Base-by-base conservation (phyloP, 2,113 vertebrate genomes). In the Circaetus cinerascens region DNA sequence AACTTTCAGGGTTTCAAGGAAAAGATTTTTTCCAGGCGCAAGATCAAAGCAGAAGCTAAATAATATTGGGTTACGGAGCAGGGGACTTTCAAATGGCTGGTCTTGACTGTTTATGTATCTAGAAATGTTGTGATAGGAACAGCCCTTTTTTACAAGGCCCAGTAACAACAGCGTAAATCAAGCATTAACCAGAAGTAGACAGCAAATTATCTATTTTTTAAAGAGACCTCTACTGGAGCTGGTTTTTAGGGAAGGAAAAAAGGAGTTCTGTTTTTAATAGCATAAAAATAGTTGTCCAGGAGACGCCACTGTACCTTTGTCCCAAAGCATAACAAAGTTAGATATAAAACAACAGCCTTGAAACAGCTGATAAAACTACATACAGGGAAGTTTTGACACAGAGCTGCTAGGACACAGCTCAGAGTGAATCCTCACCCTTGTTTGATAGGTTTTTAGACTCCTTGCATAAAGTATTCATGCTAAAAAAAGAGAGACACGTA, bases 31-130 rank as follows among this genome's bases (percentile, higher is more conserved):
- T 96, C 96, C 96, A 97, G 97, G 95, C 81, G 0, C 14, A 72
- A 97, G 97, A 97, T 97, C 96, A 98, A 98, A 98, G 97, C 43
- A 93, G 83, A 45, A 68, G 51, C 68, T 83, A 96, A 97, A 96
- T 95, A 96, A 86, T 95, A 94, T 72, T 91, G 88, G 55, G 76
- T 92, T 97, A 95, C 91, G 87, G 87, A 94, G 85, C 95, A 90
- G 93, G 86, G 79, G 86, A 69, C 90, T 96, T 97, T 96, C 91
- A 96, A 94, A 96, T 55, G 66, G 55, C 73, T 95, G 73, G 46
- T 95, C 94, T 69, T 72, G 53, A 84, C 60, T 93, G 96, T 91
- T 98, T 97, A 86, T 93, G 71, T 96, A 94, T 96, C 96, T 95
- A 95, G 81, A 94, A 96, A 97, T 97, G 96, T 94, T 96, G 88